Base-by-base conservation (phyloP, 1,140 invertebrate genomes). In the Drosophila sturtevanti region DNA sequence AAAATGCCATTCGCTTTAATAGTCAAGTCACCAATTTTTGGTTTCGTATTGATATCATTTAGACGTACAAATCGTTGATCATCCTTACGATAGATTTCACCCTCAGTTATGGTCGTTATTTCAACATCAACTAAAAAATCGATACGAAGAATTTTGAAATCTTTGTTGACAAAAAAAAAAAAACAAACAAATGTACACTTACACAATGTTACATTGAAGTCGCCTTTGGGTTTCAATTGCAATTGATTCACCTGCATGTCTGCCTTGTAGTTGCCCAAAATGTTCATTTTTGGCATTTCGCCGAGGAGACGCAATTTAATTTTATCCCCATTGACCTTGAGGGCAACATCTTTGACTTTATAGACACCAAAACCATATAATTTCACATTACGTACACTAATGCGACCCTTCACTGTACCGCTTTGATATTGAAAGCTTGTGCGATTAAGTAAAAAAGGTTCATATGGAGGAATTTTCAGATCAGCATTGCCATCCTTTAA, bases 1-100 rank as follows among this genome's bases (percentile, higher is more conserved):
- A 92, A 91, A 35, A 92, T 72, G 27, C 91, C 91, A 54, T 81
- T 87, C 0, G 87, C 91, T 22, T 87, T 79, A 7, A 92, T 75
- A 21, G 72, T 77, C 61, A 92, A 65, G 21, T 92, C 81, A 4
- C 71, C 65, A 21, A 91, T 72, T 44, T 84, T 79, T 4, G 90
- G 81, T n/a, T 72, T 69, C 1, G 72, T 63, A 24, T 92, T 79
- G 6, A 90, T 77, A 9, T 77, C 67, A 1, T 16, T 35, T 4
- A 92, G 58, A 6, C 74, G 72, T 35, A 92, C 38, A 48, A 78
- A 91, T 12, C 72, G 62, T n/a, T 77, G 65, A 0, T 79, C 81
- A 22, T 91, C 78, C 51, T 82, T 87, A 4, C 44, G 59, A 34
- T 75, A 80, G n/a, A 90, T 54, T 16, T 77, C 76, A 1, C 90